Base-by-base conservation (phyloP, 53 echinoderm and acorn worm genomes). In the Arbacia lixula region DNA sequence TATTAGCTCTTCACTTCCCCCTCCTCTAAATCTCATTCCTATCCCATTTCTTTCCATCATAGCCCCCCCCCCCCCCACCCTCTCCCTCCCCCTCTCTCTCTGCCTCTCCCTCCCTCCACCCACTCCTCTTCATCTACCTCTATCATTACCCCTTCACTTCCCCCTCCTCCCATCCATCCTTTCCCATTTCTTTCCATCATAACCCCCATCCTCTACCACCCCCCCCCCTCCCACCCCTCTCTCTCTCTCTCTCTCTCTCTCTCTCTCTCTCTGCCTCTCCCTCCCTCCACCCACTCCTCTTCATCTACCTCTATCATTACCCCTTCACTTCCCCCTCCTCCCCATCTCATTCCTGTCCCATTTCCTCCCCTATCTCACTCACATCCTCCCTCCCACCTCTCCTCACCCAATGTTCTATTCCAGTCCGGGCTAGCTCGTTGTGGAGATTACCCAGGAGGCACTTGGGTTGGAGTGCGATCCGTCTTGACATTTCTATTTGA, bases 401-500 rank as follows among this genome's bases (percentile, higher is more conserved):
- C n/a, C n/a, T n/a, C n/a, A n/a, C n/a, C n/a, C n/a, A n/a, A n/a
- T n/a, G n/a, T n/a, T n/a, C n/a, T n/a, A n/a, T n/a, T n/a, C n/a
- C n/a, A n/a, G n/a, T n/a, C n/a, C n/a, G n/a, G n/a, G n/a, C n/a
- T n/a, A n/a, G n/a, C n/a, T n/a, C n/a, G n/a, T n/a, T n/a, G n/a
- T n/a, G n/a, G n/a, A 68, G 39, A 41, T 69, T 0, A 43, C 17
- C 14, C 27, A 69, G 69, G 28, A 28, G 12, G 41, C 27, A 69
- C 69, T 69, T 28, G 17, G 43, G 29, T 4, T 69, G 41, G 36
- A 69, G 40, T 42, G 69, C 34, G 40, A 24, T 12, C 5, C 69
- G 26, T 43, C 69, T 69, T 69, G 43, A 69, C 69, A 67, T 69
- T 69, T 43, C 69, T 42, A 43, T 69, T 69, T 43, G 43, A 46